Conservation (phyloP, 2,113 vertebrate species). For the Neolamprologus brichardi region DNA sequence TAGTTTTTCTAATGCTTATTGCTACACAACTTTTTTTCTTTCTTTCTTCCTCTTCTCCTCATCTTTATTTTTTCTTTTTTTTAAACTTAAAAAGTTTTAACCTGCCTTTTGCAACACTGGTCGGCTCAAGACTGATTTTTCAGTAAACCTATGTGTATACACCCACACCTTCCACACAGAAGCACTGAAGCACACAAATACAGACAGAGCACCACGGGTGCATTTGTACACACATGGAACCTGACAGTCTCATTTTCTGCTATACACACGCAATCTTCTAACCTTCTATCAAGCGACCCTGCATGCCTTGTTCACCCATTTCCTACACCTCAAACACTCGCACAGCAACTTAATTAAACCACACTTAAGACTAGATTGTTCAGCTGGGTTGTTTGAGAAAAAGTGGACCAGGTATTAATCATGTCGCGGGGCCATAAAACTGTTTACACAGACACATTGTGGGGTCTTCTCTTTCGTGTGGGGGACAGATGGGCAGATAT, state of each 20-base stretch:
- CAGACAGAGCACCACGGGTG: background rate
- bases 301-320: background rate
- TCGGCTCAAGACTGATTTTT: background rate
- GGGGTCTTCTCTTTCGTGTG: background rate
- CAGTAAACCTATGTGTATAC: background rate
- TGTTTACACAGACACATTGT: background rate
- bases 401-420: background rate
- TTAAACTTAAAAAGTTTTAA: background rate
- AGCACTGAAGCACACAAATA: background rate
- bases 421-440: background rate
- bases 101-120: background rate
- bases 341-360: conserved; percentile 45
- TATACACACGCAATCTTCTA: background rate
- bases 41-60: background rate
- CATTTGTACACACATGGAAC: background rate
- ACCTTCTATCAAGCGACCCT: background rate
- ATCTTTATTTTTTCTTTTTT: background rate
- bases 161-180: background rate
- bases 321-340: conserved; percentile 45
- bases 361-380: conserved; percentile 15
- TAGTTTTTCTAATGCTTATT: background rate
- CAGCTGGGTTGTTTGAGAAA: background rate
- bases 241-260: conserved; percentile 18
- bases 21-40: background rate
- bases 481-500: background rate